A percentile compares a stretch with the other conserved stretches of the same genome.
Evolutionary conservation across 2,797 vertebrate species (phyloP).

Genomic region (Carapus acus): DNA sequence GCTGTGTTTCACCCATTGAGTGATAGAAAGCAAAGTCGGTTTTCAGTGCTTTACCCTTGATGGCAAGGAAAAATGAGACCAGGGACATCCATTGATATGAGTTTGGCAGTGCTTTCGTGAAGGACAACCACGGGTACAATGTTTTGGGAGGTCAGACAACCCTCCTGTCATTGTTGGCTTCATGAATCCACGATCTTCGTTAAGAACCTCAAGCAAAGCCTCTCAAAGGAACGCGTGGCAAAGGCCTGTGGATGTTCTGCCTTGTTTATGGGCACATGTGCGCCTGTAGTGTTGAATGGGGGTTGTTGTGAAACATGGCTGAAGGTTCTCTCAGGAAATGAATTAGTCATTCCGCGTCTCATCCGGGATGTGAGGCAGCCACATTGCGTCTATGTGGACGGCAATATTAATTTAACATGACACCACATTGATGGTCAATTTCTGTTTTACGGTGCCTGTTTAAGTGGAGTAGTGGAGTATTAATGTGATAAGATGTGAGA

Average conservation of each 20-base stretch:
- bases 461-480: constrained; percentile 78
- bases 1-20: too few relatives aligned
- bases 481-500: constrained; percentile 81
- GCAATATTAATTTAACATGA: constrained; percentile 82
- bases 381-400: constrained; percentile 70
- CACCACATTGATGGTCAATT: constrained; percentile 82
- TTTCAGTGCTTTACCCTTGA: neutral
- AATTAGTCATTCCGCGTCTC: constrained; percentile 75
- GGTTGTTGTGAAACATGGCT: constrained; percentile 53
- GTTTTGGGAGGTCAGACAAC: neutral
- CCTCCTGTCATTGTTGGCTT: neutral
- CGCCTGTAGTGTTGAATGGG: neutral
- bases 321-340: constrained; percentile 68
- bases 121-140: neutral
- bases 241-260: constrained; percentile 19
- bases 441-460: constrained; percentile 77
- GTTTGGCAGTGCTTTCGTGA: constrained; percentile 1
- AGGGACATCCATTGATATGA: constrained; percentile 21
- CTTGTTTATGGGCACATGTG: constrained; percentile 11
- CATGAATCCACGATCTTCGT: constrained; percentile 19
- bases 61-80: neutral
- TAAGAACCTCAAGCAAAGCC: constrained; percentile 15
- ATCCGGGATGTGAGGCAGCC: constrained; percentile 68
- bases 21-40: too few relatives aligned
- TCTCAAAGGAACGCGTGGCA: constrained; percentile 22